Percentiles rank a stretch among this genome's conserved stretches.
Conservation (phyloP, 2,113 vertebrate species). For the Castor canadensis region DNA sequence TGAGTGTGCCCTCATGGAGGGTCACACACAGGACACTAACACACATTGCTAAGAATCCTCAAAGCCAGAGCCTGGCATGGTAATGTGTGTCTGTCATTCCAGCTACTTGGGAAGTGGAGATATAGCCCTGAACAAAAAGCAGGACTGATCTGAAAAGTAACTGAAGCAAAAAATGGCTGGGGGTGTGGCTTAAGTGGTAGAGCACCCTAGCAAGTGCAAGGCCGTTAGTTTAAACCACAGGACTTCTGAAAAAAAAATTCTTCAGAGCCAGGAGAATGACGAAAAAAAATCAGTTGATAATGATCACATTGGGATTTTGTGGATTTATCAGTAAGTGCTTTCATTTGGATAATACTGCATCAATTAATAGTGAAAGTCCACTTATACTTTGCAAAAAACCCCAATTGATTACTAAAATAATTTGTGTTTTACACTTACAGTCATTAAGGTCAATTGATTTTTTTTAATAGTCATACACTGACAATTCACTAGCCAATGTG, state of each 20-base stretch:
- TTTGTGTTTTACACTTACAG: conserved; percentile 44
- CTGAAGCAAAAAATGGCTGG: too few relatives aligned
- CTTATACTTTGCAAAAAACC: background rate
- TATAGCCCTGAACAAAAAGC: too few relatives aligned
- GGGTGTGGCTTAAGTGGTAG: too few relatives aligned
- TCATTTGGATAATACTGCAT: background rate
- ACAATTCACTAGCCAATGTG: conserved; percentile 37
- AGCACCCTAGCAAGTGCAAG: too few relatives aligned
- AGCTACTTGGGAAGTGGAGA: too few relatives aligned
- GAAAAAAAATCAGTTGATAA: background rate
- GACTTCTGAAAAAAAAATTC: too few relatives aligned
- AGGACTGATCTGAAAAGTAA: too few relatives aligned
- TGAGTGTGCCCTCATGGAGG: fast-evolving
- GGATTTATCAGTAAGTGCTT: background rate
- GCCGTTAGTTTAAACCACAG: too few relatives aligned
- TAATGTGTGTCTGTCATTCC: too few relatives aligned
- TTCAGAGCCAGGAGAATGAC: background rate
- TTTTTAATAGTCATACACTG: conserved; percentile 12
- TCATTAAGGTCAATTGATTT: conserved; percentile 54
- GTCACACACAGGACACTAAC: background rate
- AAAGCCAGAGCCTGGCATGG: background rate
- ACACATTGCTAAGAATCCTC: background rate
- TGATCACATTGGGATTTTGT: background rate
- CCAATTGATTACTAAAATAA: background rate
- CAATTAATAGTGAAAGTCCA: background rate